Evolutionary conservation across 92 coral and sea anemone species (phyloP), one percentile per base, ranked within the genome.

Genomic region (Plumapathes pennacea): DNA sequence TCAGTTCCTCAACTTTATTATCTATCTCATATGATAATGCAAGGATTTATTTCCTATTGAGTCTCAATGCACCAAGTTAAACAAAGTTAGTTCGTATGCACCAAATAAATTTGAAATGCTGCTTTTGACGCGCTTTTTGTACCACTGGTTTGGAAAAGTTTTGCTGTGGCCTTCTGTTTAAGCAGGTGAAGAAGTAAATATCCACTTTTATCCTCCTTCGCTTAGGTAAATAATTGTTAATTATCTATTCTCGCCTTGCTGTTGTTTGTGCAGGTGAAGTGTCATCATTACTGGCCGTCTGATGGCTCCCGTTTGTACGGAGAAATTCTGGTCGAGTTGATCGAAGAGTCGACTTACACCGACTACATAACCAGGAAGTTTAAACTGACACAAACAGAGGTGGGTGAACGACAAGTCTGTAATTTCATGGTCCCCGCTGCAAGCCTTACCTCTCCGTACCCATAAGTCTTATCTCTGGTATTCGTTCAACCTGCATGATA

Each of bases 311-410:
- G 69, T 0, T 60, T 82, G 19, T 86, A 82, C 42, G 95, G 88
- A 48, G 75, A 54, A 33, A 71, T 90, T 23, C 80, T 90, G 32
- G 85, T 90, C 36, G 95, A 85, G 47, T 60, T 82, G 13, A 47
- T 72, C 20, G 92, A 83, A 30, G 90, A 90, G 65, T 62, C 48
- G 12, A 54, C 82, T 21, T 90, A 50, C 46, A 42, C 67, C 26
- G 88, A 84, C 31, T 82, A 77, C 65, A 48, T 64, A 51, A 54
- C 83, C 46, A 65, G 95, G 43, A 69, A 78, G 40, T 82, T 90
- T 42, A 86, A 78, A 66, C 54, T 88, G 46, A 90, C 97, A 0
- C 92, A 90, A 54, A 86, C 97, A 2, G 92, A 90, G 97, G 97
- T 90, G 67, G 11, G 25, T 32, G 18, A 18, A 10, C 57, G 17